Conservation (phyloP, 1,140 invertebrate genomes). For the Arctopsyche grandis region DNA sequence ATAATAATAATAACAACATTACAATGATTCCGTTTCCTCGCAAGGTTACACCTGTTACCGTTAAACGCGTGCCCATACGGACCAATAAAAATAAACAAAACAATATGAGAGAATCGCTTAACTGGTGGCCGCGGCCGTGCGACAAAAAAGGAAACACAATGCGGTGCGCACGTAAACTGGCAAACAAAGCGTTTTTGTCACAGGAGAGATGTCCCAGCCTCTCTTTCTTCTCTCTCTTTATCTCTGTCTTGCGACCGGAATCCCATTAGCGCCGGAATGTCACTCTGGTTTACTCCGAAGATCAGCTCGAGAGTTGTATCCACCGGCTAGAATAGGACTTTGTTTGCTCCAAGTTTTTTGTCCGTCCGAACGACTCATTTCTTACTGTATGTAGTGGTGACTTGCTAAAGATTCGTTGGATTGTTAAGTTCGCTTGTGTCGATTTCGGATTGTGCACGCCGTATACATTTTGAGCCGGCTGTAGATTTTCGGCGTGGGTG, state of each 20-base stretch:
- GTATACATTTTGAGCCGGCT: too few relatives aligned
- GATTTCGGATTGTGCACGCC: neutral
- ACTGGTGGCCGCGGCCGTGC: slow-evolving; percentile 36
- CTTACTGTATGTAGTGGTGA: too few relatives aligned
- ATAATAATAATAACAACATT: slow-evolving; percentile 14
- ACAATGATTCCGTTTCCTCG: slow-evolving; percentile 44
- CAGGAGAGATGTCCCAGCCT: neutral
- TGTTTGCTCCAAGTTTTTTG: neutral
- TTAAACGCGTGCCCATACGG: slow-evolving; percentile 33
- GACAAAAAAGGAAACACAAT: slow-evolving; percentile 52
- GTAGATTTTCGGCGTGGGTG: too few relatives aligned
- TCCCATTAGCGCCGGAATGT: slow-evolving; percentile 28
- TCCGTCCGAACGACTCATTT: neutral
- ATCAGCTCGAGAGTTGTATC: neutral
- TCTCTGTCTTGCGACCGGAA: slow-evolving; percentile 4
- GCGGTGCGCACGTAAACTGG: neutral
- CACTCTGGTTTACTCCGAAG: neutral
- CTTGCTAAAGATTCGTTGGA: too few relatives aligned
- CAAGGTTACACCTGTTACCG: slow-evolving; percentile 47
- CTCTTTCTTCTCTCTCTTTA: too few relatives aligned
- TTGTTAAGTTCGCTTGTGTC: neutral
- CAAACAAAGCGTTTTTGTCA: slow-evolving; percentile 2
- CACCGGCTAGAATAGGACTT: neutral
- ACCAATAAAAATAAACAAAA: slow-evolving; percentile 51
- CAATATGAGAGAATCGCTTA: slow-evolving; percentile 46